Conservation (phyloP, 2,113 vertebrate species). For the Rhadina sibilatrix region DNA sequence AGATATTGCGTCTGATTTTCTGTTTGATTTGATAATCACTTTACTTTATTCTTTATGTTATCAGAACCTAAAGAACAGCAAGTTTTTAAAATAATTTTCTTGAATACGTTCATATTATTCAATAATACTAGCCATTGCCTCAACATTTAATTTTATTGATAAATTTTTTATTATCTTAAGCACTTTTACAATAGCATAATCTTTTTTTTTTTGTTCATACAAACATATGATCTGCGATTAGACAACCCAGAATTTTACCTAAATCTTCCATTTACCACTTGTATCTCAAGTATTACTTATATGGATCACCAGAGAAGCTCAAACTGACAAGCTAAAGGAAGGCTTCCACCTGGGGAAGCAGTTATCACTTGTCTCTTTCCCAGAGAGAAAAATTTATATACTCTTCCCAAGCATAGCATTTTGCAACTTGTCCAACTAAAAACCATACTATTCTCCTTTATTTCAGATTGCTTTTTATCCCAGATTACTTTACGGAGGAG, state of each 20-base stretch:
- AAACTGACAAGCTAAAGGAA: not conserved
- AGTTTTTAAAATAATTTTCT: not conserved
- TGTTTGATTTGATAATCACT: not conserved
- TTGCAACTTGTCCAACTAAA: not conserved
- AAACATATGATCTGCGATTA: not conserved
- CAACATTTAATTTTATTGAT: not conserved
- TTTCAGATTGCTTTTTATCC: not conserved
- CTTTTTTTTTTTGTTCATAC: rapidly evolving
- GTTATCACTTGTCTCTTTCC: not conserved
- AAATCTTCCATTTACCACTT: not conserved
- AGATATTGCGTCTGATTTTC: not conserved
- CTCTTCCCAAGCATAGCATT: not conserved
- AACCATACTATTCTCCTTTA: not conserved
- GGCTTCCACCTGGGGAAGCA: not conserved
- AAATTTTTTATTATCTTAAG: not conserved
- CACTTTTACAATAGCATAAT: not conserved
- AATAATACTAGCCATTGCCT: not conserved
- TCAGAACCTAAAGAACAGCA: not conserved
- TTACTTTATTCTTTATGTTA: not conserved
- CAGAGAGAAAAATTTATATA: not conserved
- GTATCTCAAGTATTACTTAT: not conserved
- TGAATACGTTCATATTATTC: not conserved
- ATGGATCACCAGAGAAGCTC: not conserved
- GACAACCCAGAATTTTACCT: not conserved
- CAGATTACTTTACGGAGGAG: not conserved